Evolutionary conservation across 2,113 vertebrate genomes (phyloP).

Genomic region (Pluvialis apricaria): DNA sequence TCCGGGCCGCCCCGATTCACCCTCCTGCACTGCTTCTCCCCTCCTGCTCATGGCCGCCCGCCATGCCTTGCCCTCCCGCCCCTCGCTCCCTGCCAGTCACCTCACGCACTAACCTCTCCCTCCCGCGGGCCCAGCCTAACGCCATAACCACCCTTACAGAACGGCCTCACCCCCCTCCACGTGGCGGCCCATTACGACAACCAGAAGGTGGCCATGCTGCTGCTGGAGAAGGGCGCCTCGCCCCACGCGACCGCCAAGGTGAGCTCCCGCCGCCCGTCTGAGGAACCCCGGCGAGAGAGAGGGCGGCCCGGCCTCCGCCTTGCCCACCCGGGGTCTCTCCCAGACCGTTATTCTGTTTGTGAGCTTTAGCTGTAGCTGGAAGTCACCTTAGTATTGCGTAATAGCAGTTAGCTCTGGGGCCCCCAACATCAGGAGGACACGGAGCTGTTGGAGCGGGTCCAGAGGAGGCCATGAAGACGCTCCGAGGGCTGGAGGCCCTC

Average conservation of each 20-base stretch:
- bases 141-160: slow-evolving; percentile 80
- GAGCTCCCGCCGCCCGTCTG: slow-evolving; percentile 55
- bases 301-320: no score
- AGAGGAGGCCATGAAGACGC: not conserved
- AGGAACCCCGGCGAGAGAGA: not conserved
- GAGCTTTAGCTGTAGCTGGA: not conserved
- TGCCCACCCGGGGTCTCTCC: no score
- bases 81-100: accelerated
- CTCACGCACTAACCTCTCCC: not conserved
- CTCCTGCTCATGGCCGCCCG: not conserved
- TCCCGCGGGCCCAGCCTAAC: not conserved
- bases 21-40: not conserved
- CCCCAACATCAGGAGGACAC: not conserved
- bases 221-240: slow-evolving; percentile 95
- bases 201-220: slow-evolving; percentile 95
- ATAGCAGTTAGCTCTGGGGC: not conserved
- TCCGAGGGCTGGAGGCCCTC: not conserved
- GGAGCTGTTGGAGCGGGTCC: not conserved
- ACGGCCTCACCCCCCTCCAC: slow-evolving; percentile 96
- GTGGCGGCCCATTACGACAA: slow-evolving; percentile 98
- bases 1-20: not conserved
- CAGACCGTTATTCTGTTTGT: not conserved
- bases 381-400: not conserved
- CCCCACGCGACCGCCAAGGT: slow-evolving; percentile 94
- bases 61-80: not conserved